Percentiles rank a stretch among this genome's conserved stretches.
Conservation (phyloP, 2,113 vertebrate genomes). For the Pluvianellus socialis region DNA sequence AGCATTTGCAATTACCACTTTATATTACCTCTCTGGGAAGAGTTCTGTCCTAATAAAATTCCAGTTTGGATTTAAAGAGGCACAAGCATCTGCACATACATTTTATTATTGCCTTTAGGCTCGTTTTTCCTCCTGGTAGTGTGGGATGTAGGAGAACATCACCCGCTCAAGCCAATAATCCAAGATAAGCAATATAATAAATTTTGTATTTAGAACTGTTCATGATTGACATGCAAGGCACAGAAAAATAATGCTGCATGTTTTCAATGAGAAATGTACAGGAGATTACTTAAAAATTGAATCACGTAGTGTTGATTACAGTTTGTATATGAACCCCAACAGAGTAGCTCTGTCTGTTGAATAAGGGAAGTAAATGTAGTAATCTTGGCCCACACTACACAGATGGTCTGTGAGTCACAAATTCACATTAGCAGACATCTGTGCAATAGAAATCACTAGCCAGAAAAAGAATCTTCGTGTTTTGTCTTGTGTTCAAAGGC, state of each 20-base stretch:
- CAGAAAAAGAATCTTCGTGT: neutral
- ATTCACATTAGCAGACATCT: conserved; percentile 39
- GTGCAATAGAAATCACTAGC: neutral
- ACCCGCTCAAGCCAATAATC: neutral
- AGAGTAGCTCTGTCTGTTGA: conserved; percentile 23
- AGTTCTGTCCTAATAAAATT: conserved; percentile 38
- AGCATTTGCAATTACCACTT: conserved; percentile 27
- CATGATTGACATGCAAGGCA: conserved; percentile 21
- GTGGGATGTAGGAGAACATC: conserved; percentile 14
- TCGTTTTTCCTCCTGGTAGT: conserved; percentile 1
- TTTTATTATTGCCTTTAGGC: conserved; percentile 20
- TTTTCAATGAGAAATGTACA: neutral
- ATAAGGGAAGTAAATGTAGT: conserved; percentile 39
- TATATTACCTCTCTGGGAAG: conserved; percentile 32
- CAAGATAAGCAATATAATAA: conserved; percentile 48
- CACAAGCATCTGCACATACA: conserved; percentile 9
- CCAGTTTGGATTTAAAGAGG: conserved; percentile 42
- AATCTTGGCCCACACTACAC: conserved; percentile 31
- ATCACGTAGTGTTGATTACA: conserved; percentile 51
- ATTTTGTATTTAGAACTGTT: conserved; percentile 24
- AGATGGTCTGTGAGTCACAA: conserved; percentile 57
- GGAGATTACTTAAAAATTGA: conserved; percentile 26
- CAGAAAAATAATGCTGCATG: neutral
- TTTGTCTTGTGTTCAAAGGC: neutral
- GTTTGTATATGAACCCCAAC: conserved; percentile 47